Evolutionary conservation across 2,888 invertebrate species (phyloP), one percentile per base, ranked within the genome.

Genomic region (Drosophila conformis): DNA sequence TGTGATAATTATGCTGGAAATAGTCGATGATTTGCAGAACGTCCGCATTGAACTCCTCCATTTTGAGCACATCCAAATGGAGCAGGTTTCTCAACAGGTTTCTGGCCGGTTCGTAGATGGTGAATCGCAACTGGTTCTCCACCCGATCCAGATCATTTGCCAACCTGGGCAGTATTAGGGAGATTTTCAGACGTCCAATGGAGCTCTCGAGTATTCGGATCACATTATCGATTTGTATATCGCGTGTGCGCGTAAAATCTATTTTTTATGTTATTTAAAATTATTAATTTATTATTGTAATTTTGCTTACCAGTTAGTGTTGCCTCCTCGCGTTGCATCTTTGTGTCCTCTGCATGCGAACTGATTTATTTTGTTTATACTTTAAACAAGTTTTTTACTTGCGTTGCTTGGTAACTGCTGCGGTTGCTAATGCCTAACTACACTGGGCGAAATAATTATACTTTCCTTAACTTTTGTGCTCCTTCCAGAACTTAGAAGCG

Each of bases 81-180:
- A 58, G 61, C 25, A 85, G 48, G 0, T 42, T 66, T 6, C 72
- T 57, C n/a, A 87, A n/a, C 10, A 75, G 33, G 0, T 21, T 25
- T 2, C 80, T 48, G 1, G 76, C 76, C n/a, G 69, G 61, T 33
- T 69, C 65, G 29, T 73, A 87, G 0, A 27, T 0, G 0, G 84
- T 70, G 7, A 56, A 65, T 10, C 13, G 29, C 5, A 87, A 18
- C 0, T 38, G 15, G 0, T 13, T 11, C 4, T 49, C 59, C 2
- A 81, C 31, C 4, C 66, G 6, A 0, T 69, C 52, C 18, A 77
- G 38, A 18, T 82, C 42, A 5, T 76, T 62, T 31, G 76, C 61
- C n/a, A 87, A 33, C 11, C 64, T 62, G 0, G 87, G 87, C 51
- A 88, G 13, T 3, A 87, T 70, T n/a, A 87, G 42, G 0, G 80